A percentile compares a stretch with the other conserved stretches of the same genome.
phyloP scores from a whole-genome alignment of 2,113 vertebrate species.

The Hassar affinis region DNA sequence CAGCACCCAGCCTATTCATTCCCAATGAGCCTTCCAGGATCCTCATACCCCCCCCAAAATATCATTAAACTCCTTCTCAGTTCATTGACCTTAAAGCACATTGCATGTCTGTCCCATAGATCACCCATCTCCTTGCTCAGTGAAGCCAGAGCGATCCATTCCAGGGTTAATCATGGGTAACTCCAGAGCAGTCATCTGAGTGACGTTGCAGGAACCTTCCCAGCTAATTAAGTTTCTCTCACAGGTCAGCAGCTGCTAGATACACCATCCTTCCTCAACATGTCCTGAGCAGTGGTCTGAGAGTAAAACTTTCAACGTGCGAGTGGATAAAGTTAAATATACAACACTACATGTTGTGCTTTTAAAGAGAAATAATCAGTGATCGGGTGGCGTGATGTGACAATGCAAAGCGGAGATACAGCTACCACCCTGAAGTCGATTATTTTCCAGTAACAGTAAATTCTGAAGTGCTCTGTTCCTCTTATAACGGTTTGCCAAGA shows the following conservation, averaged over 20 bases:
- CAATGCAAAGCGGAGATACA: neutral
- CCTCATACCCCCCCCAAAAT: constrained; percentile 16
- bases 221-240: constrained; percentile 53
- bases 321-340: neutral
- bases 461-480: neutral
- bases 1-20: constrained; percentile 18
- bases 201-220: constrained; percentile 35
- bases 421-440: neutral
- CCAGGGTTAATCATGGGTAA: constrained; percentile 52
- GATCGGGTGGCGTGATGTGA: neutral
- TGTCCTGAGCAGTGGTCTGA: constrained; percentile 9
- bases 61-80: constrained; percentile 40
- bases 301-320: constrained; percentile 5
- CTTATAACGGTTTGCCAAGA: neutral
- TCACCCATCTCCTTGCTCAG: constrained; percentile 42
- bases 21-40: constrained; percentile 22
- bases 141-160: constrained; percentile 47
- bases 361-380: neutral
- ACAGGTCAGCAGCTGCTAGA: constrained; percentile 49
- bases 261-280: constrained; percentile 29
- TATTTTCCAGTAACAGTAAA: neutral
- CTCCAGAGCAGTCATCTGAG: constrained; percentile 28
- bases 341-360: neutral
- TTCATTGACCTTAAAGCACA: constrained; percentile 40
- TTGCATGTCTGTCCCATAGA: constrained; percentile 39